These are phyloP conservation scores for Uromys caudimaculatus DNA, from an alignment of 2,797 vertebrate species.

Conservation along the genomic window DNA sequence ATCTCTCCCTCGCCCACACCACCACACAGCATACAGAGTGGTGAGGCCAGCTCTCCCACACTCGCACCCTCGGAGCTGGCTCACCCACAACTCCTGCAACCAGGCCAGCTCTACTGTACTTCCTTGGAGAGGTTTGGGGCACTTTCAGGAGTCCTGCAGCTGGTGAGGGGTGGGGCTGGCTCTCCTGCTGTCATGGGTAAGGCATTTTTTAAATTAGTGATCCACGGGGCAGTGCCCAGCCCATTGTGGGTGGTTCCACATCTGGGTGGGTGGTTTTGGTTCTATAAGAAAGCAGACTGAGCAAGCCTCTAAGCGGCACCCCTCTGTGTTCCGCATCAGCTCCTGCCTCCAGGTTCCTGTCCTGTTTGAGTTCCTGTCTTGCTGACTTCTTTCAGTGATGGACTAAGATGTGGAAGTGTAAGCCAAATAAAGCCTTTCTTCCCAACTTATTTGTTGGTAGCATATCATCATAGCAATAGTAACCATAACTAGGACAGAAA, in stretches of 20 bases:
- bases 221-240: background rate
- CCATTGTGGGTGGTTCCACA: background rate
- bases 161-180: background rate
- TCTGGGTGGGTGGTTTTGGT: background rate
- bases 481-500: background rate
- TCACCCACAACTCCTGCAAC: background rate
- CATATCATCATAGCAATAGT: background rate
- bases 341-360: background rate
- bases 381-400: background rate
- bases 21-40: background rate
- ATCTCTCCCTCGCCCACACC: background rate
- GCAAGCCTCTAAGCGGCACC: background rate
- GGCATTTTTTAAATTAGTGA: background rate
- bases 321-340: background rate
- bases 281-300: background rate
- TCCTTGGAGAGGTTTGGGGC: background rate
- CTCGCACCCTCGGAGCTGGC: background rate
- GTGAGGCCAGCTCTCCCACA: background rate
- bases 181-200: background rate
- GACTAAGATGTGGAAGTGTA: background rate
- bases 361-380: background rate
- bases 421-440: background rate
- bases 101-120: background rate
- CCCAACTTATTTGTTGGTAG: background rate
- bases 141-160: background rate